phyloP scores from a whole-genome alignment of 2,797 vertebrate species.

The Tangara arthus region DNA sequence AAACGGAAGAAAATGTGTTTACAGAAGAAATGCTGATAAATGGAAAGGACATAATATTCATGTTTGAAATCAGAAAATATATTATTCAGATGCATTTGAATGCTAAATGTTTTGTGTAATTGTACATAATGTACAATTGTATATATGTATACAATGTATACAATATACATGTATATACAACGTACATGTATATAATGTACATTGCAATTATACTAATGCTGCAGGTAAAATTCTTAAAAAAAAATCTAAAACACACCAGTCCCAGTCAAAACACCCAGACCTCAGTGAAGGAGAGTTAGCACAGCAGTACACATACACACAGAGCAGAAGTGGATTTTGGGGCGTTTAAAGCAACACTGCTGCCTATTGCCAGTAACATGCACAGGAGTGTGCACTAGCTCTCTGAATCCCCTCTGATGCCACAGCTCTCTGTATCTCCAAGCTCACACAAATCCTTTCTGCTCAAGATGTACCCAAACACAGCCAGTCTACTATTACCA shows the following conservation, averaged over 20 bases:
- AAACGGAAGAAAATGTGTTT: neutral
- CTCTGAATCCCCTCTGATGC: neutral
- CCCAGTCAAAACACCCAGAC: neutral
- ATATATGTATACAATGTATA: no score
- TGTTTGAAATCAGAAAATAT: neutral
- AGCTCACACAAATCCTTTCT: neutral
- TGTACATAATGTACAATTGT: neutral
- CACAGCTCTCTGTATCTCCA: neutral
- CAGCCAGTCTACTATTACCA: neutral
- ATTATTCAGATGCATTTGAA: neutral
- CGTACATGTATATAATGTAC: neutral
- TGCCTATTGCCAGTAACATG: accelerated
- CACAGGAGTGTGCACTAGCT: neutral
- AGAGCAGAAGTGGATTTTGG: neutral
- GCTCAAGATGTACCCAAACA: neutral
- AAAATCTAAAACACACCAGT: neutral
- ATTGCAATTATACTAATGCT: neutral
- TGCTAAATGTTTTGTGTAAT: neutral
- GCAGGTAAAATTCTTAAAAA: neutral
- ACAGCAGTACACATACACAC: neutral
- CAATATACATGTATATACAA: no score
- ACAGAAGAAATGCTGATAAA: neutral
- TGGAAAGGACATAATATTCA: neutral
- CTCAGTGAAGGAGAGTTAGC: neutral
- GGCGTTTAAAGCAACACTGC: neutral